Conservation (phyloP, 2,888 invertebrate species). For the Brachycybe producta region DNA sequence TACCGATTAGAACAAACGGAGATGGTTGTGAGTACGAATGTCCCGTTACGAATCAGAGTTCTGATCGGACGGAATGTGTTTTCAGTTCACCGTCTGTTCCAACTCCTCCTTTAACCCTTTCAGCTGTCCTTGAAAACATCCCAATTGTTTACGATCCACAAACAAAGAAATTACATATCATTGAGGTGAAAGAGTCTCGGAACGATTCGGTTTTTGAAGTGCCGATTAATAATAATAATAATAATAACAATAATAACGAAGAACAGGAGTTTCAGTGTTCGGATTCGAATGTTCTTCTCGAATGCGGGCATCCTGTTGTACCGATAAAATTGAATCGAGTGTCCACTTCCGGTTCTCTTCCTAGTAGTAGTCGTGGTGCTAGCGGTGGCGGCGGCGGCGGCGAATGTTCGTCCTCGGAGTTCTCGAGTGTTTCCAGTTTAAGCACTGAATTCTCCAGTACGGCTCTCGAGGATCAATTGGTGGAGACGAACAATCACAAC, state of each 20-base stretch:
- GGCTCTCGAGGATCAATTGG: not conserved
- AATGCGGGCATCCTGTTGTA: not conserved
- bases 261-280: not conserved
- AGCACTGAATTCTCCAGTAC: conserved; percentile 19
- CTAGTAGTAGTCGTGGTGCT: not conserved
- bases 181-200: conserved; percentile 2
- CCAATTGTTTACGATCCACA: conserved; percentile 60
- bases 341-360: not conserved
- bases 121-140: conserved; percentile 55
- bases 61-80: no score
- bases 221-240: not conserved
- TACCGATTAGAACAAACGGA: no score
- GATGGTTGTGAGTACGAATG: no score
- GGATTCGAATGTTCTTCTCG: not conserved
- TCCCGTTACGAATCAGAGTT: no score
- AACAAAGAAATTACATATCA: conserved; percentile 44
- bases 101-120: not conserved
- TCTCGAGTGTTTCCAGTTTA: conserved; percentile 23
- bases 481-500: no score
- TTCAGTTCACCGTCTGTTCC: no score
- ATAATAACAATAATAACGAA: not conserved
- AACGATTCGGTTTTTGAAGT: no score
- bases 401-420: conserved; percentile 20
- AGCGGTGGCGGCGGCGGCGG: not conserved
- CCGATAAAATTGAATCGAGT: not conserved